Conservation (phyloP, 92 coral and sea anemone genomes). For the Zoanthus gigantus region DNA sequence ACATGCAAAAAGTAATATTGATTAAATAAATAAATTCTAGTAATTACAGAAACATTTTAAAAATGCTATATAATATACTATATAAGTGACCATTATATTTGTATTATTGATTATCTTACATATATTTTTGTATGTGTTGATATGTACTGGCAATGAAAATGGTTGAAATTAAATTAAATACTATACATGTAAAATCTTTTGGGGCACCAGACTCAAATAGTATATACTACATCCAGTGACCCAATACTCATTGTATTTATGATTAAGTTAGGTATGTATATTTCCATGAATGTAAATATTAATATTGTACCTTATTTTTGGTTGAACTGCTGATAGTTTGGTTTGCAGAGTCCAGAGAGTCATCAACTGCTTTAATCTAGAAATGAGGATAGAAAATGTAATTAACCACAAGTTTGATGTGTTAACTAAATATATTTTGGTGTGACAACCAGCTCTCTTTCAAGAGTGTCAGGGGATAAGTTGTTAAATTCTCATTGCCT, state of each 20-base stretch:
- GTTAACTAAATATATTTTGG: neutral
- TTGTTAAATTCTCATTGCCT: neutral
- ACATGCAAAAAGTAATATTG: too few relatives aligned
- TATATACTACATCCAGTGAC: neutral
- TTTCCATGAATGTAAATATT: neutral
- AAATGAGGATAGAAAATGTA: neutral
- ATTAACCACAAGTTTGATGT: neutral
- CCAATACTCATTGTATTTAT: neutral
- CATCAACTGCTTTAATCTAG: neutral
- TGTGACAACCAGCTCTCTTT: neutral
- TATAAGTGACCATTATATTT: neutral
- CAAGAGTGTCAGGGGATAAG: neutral
- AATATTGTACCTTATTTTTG: neutral
- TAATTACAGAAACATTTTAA: too few relatives aligned
- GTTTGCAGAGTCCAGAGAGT: neutral
- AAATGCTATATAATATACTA: too few relatives aligned
- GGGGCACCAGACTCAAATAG: neutral
- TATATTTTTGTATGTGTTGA: neutral
- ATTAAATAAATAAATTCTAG: too few relatives aligned
- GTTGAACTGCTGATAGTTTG: neutral
- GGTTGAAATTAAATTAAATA: too few relatives aligned
- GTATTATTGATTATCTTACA: neutral
- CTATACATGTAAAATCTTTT: neutral
- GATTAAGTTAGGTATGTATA: neutral
- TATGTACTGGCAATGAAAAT: neutral